Base-by-base conservation (phyloP, 2,797 vertebrate genomes). In the Anguilla anguilla region DNA sequence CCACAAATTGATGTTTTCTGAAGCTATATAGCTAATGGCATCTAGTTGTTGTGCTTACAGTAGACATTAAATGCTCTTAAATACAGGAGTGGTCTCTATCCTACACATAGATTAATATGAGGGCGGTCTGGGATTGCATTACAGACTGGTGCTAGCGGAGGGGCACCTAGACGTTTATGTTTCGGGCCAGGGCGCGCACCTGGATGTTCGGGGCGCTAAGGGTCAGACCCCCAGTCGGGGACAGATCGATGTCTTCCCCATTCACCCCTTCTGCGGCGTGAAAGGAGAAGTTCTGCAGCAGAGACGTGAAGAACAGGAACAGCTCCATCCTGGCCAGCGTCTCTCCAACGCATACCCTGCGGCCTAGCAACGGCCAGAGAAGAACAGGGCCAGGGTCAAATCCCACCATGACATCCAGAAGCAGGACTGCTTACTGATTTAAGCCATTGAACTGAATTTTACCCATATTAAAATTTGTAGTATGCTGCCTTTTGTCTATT, bases 251-350 rank as follows among this genome's bases (percentile, higher is more conserved):
- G 7, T 87, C 77, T 57, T 87, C 25, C 22, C 25, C 9, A 39
- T 43, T 57, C 55, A 87, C 13, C 7, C 86, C 79, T 57, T 67
- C 25, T 1, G 87, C 28, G 55, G 28, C 43, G 31, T 55, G 67
- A 84, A 88, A 84, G 5, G 25, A 72, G 51, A 86, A 72, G 31
- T n/a, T n/a, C 35, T 87, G 83, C 19, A 87, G 39, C 28, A 85
- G 74, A 5, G 55, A 46, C 1, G 86, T 77, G 72, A 85, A 89
- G 86, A 89, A 89, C 35, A 87, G 83, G 83, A 89, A 87, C 35
- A 89, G 88, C 55, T 89, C 88, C 88, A 89, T 89, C 81, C 59
- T 86, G 82, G 88, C 88, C 13, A 86, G 85, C 6, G 85, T 87
- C 55, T 89, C 81, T 19, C 86, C 88, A 28, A 67, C 53, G 53